Evolutionary conservation across 2,888 invertebrate genomes (phyloP).

Genomic region (Drosophila melanosoma): DNA sequence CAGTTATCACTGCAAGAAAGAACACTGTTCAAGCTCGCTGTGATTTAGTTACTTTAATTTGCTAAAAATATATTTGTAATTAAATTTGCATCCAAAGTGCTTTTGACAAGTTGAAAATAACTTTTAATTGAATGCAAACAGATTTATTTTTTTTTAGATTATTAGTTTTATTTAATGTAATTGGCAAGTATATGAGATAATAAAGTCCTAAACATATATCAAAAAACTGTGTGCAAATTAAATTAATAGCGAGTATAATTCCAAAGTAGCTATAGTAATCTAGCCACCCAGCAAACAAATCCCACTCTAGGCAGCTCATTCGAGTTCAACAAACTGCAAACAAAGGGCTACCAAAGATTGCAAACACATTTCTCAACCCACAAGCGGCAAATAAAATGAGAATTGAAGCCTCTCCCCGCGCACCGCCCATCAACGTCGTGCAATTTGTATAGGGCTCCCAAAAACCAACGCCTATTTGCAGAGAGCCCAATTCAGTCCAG

Average conservation of each 20-base stretch:
- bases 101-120: not conserved
- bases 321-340: slow-evolving; percentile 59
- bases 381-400: slow-evolving; percentile 8
- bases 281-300: not conserved
- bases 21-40: too few relatives aligned
- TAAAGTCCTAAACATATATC: not conserved
- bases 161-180: not conserved
- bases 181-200: not conserved
- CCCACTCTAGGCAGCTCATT: not conserved
- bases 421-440: slow-evolving; percentile 34
- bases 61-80: not conserved
- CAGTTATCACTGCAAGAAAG: not conserved
- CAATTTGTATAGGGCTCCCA: slow-evolving; percentile 57
- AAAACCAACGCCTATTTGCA: slow-evolving; percentile 66
- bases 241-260: slow-evolving; percentile 16
- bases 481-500: slow-evolving; percentile 35
- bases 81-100: not conserved
- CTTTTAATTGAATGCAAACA: not conserved
- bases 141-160: not conserved
- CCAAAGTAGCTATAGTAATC: slow-evolving; percentile 18
- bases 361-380: slow-evolving; percentile 22
- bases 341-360: slow-evolving; percentile 41
- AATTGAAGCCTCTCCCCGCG: slow-evolving; percentile 12
- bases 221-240: slow-evolving; percentile 4
- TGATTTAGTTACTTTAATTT: not conserved